Evolutionary conservation across 2,113 vertebrate species (phyloP).

Genomic region (Craseonycteris thonglongyai): DNA sequence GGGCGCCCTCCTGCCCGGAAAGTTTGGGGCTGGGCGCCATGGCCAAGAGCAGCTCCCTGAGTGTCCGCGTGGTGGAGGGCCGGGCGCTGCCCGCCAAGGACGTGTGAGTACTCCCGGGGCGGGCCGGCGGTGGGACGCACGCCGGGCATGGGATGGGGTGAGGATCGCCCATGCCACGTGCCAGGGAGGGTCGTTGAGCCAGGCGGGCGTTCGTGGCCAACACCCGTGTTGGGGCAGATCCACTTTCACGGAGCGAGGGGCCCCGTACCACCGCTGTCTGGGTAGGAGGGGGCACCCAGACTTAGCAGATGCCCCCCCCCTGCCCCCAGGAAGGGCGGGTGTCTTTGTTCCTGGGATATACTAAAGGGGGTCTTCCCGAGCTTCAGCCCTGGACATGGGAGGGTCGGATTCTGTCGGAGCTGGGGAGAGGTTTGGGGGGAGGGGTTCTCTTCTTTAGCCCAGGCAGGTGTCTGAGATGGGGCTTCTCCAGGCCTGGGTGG

Average conservation of each 20-base stretch:
- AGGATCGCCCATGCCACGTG: not conserved
- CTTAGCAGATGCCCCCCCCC: not conserved
- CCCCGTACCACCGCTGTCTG: not conserved
- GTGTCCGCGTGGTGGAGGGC: conserved; percentile 91
- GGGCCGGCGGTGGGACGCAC: not conserved
- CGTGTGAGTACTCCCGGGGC: conserved; percentile 81
- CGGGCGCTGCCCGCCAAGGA: conserved; percentile 92
- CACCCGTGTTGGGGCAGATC: not conserved
- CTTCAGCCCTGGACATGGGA: not conserved
- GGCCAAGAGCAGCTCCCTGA: conserved; percentile 88
- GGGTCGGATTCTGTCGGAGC: not conserved
- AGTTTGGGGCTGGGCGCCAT: conserved; percentile 68
- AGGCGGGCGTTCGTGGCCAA: not conserved
- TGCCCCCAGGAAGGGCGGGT: not conserved
- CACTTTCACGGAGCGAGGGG: not conserved
- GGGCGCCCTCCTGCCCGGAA: not conserved
- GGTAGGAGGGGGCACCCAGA: not conserved
- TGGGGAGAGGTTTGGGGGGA: not conserved
- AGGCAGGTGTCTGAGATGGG: not conserved
- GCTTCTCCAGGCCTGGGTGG: not conserved
- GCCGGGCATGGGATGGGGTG: not conserved
- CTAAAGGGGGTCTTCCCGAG: not conserved
- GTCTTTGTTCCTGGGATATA: not conserved
- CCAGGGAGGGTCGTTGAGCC: not conserved
- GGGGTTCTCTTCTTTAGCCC: not conserved